Percentiles rank a stretch among this genome's conserved stretches.
phyloP scores from a whole-genome alignment of 1,140 invertebrate genomes.

The Drosophila quadrilineata region DNA sequence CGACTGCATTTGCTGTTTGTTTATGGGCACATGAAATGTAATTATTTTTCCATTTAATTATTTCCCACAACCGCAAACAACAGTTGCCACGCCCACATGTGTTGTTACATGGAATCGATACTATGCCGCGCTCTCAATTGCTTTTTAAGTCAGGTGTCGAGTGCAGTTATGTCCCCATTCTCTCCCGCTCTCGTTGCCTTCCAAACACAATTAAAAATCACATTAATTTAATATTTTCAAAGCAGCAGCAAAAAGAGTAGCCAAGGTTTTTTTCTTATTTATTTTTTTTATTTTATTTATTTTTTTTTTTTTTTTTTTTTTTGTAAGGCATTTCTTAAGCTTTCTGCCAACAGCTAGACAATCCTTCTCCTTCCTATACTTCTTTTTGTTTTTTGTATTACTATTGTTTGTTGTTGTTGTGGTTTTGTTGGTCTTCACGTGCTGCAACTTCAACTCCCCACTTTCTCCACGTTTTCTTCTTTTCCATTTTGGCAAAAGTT shows the following conservation, averaged over 20 bases:
- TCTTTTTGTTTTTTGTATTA: not conserved
- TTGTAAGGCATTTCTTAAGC: conserved; percentile 69
- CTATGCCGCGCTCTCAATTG: conserved; percentile 8
- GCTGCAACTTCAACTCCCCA: conserved; percentile 6
- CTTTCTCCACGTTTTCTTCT: not conserved
- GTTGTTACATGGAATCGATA: conserved; percentile 7
- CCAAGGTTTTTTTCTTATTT: too few relatives aligned
- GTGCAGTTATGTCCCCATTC: not conserved
- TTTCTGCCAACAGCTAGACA: conserved; percentile 41
- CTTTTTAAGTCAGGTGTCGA: conserved; percentile 10
- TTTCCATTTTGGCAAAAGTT: conserved; percentile 32
- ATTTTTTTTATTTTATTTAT: too few relatives aligned
- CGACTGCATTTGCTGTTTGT: conserved; percentile 18
- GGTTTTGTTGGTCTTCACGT: conserved; percentile 39
- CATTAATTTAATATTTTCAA: conserved; percentile 79
- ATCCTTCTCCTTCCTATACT: not conserved
- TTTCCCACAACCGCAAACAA: not conserved
- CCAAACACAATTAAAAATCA: conserved; percentile 73
- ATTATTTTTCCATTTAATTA: conserved; percentile 48
- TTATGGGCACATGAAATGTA: conserved; percentile 49
- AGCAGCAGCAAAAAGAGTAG: too few relatives aligned
- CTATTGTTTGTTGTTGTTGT: not conserved
- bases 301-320: too few relatives aligned
- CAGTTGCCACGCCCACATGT: conserved; percentile 3
- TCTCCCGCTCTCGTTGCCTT: not conserved